Conservation (phyloP, 1,140 invertebrate genomes). For the Coelopa frigida region DNA sequence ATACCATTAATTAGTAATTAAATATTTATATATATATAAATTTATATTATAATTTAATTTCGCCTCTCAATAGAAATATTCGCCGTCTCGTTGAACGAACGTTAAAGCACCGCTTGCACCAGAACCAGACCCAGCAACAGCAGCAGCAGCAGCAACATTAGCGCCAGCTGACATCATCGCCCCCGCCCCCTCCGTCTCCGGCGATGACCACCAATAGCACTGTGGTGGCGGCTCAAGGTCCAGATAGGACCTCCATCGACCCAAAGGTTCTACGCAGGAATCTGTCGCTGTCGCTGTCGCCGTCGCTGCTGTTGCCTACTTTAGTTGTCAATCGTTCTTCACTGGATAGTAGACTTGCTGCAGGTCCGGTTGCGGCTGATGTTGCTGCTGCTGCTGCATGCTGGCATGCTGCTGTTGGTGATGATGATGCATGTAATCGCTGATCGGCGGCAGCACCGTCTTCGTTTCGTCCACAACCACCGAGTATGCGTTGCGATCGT, state of each 20-base stretch:
- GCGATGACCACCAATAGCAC: neutral
- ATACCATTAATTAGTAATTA: no score
- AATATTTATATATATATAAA: no score
- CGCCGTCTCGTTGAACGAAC: no score
- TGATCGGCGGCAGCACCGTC: slow-evolving; percentile 36
- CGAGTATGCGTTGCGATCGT: slow-evolving; percentile 21
- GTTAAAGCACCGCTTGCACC: no score
- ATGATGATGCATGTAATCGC: slow-evolving; percentile 42
- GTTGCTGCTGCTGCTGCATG: slow-evolving; percentile 23
- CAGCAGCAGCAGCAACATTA: neutral
- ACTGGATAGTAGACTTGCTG: slow-evolving; percentile 40
- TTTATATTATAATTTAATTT: no score
- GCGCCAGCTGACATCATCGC: neutral
- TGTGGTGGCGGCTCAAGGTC: no score
- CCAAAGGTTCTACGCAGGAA: no score
- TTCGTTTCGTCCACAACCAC: slow-evolving; percentile 35
- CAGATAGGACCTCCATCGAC: no score
- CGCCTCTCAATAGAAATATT: no score
- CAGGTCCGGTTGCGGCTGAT: slow-evolving; percentile 25
- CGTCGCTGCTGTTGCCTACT: slow-evolving; percentile 18
- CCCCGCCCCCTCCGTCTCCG: neutral
- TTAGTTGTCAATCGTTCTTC: slow-evolving; percentile 43
- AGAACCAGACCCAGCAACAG: no score
- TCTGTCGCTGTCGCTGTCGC: slow-evolving; percentile 5
- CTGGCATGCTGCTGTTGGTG: slow-evolving; percentile 35